These are phyloP conservation scores for Geopemphigus sp. DNA, from an alignment of 1,140 invertebrate species.

Conservation along the genomic window DNA sequence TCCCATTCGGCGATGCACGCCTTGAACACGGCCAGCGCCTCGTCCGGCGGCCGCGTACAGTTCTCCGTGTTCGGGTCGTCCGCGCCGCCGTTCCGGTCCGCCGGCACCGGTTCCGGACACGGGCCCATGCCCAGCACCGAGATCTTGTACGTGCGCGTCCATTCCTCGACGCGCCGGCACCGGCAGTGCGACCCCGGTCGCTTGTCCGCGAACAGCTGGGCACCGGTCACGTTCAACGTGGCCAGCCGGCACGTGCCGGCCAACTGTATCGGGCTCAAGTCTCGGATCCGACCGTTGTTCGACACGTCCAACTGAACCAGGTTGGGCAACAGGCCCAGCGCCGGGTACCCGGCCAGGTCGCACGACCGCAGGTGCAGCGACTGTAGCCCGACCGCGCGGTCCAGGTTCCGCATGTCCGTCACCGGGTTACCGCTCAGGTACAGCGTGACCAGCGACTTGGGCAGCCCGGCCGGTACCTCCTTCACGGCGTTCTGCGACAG, in stretches of 20 bases:
- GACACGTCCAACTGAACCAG: slow-evolving; percentile 21
- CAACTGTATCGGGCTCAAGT: neutral
- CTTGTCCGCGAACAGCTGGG: neutral
- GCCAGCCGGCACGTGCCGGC: slow-evolving; percentile 23
- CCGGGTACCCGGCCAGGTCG: neutral
- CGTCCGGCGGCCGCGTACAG: neutral
- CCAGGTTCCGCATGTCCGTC: neutral
- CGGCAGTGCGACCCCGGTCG: neutral
- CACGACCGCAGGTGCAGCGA: neutral
- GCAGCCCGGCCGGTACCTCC: slow-evolving; percentile 11
- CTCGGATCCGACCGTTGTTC: neutral
- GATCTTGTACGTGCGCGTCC: slow-evolving; percentile 5
- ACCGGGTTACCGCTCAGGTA: slow-evolving; percentile 4
- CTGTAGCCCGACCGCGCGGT: neutral
- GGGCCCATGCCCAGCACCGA: neutral
- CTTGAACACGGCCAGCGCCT: slow-evolving; percentile 3
- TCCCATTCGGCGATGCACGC: slow-evolving; percentile 40
- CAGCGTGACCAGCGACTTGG: neutral
- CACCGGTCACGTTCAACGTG: slow-evolving; percentile 3
- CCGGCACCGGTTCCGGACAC: neutral
- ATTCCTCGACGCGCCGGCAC: slow-evolving; percentile 14
- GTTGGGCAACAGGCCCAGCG: slow-evolving; percentile 21
- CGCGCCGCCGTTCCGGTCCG: neutral
- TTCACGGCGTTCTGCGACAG: neutral
- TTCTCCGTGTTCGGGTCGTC: slow-evolving; percentile 5